A percentile compares a stretch with the other conserved stretches of the same genome.
These are phyloP conservation scores for Odontomachus brunneus DNA, from an alignment of 1,140 invertebrate species.

Conservation along the genomic window DNA sequence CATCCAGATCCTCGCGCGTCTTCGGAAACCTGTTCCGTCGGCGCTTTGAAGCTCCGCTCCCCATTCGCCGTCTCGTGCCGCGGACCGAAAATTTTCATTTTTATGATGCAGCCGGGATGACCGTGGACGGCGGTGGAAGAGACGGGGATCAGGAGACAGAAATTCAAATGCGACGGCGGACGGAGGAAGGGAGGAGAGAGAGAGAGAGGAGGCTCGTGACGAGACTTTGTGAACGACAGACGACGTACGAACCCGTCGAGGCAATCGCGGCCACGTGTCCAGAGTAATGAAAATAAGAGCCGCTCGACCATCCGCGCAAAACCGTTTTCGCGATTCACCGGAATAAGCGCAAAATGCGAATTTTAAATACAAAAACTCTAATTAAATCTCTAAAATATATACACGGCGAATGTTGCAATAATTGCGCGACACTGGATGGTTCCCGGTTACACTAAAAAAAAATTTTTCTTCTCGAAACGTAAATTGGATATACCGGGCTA, in stretches of 20 bases:
- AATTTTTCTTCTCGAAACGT: too few relatives aligned
- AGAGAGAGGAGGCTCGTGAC: neutral
- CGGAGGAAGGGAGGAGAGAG: neutral
- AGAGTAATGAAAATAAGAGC: conserved; percentile 4
- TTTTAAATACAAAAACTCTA: neutral
- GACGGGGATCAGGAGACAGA: conserved; percentile 29
- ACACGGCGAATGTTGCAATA: neutral
- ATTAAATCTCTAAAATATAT: too few relatives aligned
- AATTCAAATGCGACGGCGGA: conserved; percentile 42
- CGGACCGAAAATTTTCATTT: conserved; percentile 54
- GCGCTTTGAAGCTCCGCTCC: conserved; percentile 60
- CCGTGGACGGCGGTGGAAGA: neutral
- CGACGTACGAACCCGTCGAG: neutral
- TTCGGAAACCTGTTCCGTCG: conserved; percentile 70
- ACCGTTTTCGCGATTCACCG: neutral
- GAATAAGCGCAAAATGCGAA: neutral
- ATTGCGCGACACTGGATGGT: neutral
- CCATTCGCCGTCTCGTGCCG: conserved; percentile 33
- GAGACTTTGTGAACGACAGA: neutral
- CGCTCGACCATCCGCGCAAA: neutral
- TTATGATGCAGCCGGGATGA: conserved; percentile 3
- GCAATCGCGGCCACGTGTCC: too few relatives aligned
- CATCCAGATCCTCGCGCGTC: neutral
- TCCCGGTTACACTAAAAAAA: too few relatives aligned
- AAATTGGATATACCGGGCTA: too few relatives aligned